Base-by-base conservation (phyloP, 2,797 vertebrate species). In the Nannoperca obscura region DNA sequence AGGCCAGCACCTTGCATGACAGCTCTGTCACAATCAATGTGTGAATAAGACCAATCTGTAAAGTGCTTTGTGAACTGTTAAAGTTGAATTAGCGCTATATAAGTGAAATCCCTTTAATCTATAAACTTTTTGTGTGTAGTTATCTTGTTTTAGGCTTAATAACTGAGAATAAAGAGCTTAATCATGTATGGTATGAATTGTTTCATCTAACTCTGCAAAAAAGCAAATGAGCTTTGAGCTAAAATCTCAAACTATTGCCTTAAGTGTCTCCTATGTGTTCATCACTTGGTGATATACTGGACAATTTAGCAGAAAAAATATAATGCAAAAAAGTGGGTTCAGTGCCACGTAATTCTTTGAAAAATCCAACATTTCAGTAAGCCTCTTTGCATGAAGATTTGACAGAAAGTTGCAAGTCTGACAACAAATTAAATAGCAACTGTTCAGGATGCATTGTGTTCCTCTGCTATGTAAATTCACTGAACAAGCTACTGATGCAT, bases 401-500 rank as follows among this genome's bases (percentile, higher is more conserved):
- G 22, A 70, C 22, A 65, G 32, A 76, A 47, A 46, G 19, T 46
- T 50, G 1, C 5, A 7, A 32, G 17, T 6, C 54, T 50, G 27
- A 19, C 34, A 32, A 20, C n/a, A 50, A 17, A 50, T 69, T 64
- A 44, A 54, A 74, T 12, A 36, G 27, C 17, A 1, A 17, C 14
- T 19, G 58, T 4, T 59, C 60, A 42, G 1, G 3, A 68, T 17
- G 47, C 47, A 68, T 3, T 6, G 3, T 15, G 27, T 32, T 22
- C 20, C 15, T 65, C 63, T 55, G 54, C 47, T 44, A 1, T 65
- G 47, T 36, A 27, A 46, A 64, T 57, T 50, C 38, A 65, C 47
- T 34, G 27, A 74, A 74, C 3, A 4, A 76, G 59, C 17, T 20
- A 30, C 40, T n/a, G 34, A 9, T 17, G 32, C 58, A 63, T 12